Evolutionary conservation across 2,113 vertebrate species (phyloP).

Genomic region (Eptesicus fuscus): DNA sequence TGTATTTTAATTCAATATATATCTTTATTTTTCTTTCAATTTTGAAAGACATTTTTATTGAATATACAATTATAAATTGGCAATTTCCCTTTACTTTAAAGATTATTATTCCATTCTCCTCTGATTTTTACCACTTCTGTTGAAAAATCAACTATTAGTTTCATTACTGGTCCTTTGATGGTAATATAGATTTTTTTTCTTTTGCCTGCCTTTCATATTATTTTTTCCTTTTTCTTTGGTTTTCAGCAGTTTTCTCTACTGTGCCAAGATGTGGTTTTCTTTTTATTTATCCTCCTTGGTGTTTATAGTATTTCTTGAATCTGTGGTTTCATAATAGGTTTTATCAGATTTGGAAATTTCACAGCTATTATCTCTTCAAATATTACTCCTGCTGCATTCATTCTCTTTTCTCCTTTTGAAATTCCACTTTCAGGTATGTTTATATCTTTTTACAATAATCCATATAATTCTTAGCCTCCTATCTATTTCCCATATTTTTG

Average conservation of each 20-base stretch:
- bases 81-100: background rate
- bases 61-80: background rate
- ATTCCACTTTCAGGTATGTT: background rate
- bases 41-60: background rate
- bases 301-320: background rate
- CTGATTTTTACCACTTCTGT: background rate
- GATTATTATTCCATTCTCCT: background rate
- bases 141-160: background rate
- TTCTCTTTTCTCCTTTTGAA: background rate
- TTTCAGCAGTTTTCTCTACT: background rate
- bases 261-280: background rate
- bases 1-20: background rate
- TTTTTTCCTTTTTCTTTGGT: background rate
- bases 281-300: background rate
- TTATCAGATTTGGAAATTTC: background rate
- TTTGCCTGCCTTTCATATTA: background rate
- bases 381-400: background rate
- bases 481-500: background rate
- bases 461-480: background rate
- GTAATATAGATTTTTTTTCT: background rate
- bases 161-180: background rate
- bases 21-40: background rate
- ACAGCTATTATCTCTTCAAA: background rate
- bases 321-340: background rate
- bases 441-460: background rate